Percentiles rank a stretch among this genome's conserved stretches.
phyloP scores from a whole-genome alignment of 2,888 invertebrate genomes.

The Vannuccia rotundouncinata region DNA sequence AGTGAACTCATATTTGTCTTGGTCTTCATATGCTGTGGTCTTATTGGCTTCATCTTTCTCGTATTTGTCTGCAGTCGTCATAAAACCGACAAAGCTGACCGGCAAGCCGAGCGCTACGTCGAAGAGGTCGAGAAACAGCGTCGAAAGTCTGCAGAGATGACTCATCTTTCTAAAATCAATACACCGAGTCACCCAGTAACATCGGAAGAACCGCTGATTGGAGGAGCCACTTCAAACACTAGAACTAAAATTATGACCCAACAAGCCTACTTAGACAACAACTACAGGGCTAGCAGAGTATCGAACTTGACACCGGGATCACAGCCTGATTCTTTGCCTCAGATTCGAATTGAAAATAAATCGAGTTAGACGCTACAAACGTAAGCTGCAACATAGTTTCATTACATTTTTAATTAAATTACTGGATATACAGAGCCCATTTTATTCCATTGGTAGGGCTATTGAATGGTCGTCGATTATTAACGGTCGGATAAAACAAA shows the following conservation, averaged over 20 bases:
- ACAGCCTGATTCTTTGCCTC: neutral
- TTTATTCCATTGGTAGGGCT: no score
- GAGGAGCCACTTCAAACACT: neutral
- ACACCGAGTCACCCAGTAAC: no score
- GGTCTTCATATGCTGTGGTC: conserved; percentile 22
- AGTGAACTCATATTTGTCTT: neutral
- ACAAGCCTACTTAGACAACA: no score
- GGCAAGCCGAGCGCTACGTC: neutral
- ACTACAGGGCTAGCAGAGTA: no score
- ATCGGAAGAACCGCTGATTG: no score
- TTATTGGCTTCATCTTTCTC: conserved; percentile 20
- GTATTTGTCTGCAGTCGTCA: neutral
- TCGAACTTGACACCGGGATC: no score
- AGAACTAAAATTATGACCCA: neutral
- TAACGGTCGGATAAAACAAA: no score
- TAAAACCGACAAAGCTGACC: neutral
- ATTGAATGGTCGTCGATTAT: no score
- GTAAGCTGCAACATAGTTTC: no score
- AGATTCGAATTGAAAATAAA: neutral
- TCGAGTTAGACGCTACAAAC: neutral
- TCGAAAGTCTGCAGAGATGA: neutral
- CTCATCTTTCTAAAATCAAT: neutral
- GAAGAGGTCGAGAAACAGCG: neutral
- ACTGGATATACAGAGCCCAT: no score
- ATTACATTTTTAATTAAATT: no score